Percentiles rank a stretch among this genome's conserved stretches.
Conservation (phyloP, 2,797 vertebrate genomes). For the Spheniscus humboldti region DNA sequence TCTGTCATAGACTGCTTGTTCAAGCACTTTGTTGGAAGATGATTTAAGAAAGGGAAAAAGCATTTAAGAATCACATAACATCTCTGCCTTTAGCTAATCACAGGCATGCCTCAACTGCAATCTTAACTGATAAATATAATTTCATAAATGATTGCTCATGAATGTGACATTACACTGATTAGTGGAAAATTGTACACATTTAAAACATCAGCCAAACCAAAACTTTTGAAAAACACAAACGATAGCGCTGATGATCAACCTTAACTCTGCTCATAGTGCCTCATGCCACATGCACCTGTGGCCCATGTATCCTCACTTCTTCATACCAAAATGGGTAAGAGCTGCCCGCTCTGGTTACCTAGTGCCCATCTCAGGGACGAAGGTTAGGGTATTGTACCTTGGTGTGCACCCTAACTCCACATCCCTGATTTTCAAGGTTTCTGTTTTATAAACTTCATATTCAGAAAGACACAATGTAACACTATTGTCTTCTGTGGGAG, state of each 20-base stretch:
- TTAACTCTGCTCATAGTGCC: neutral
- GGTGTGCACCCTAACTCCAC: neutral
- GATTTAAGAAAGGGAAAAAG: neutral
- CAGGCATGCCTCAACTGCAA: neutral
- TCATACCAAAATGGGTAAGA: neutral
- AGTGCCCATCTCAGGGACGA: neutral
- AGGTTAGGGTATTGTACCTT: neutral
- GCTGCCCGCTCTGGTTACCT: neutral
- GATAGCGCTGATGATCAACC: neutral
- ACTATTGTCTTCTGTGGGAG: neutral
- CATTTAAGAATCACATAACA: neutral
- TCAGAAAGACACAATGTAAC: neutral
- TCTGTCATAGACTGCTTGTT: neutral
- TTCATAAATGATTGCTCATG: neutral
- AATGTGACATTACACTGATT: neutral
- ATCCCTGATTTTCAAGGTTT: neutral
- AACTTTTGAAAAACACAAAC: neutral
- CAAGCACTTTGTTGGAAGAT: neutral
- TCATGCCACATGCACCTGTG: neutral
- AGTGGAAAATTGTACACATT: neutral
- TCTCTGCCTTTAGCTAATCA: neutral
- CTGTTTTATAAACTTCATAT: neutral
- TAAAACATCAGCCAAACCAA: neutral
- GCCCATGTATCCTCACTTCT: neutral
- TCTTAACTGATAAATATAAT: neutral